These are phyloP conservation scores for Lamproptera curius DNA, from an alignment of 2,888 invertebrate species.

Conservation along the genomic window DNA sequence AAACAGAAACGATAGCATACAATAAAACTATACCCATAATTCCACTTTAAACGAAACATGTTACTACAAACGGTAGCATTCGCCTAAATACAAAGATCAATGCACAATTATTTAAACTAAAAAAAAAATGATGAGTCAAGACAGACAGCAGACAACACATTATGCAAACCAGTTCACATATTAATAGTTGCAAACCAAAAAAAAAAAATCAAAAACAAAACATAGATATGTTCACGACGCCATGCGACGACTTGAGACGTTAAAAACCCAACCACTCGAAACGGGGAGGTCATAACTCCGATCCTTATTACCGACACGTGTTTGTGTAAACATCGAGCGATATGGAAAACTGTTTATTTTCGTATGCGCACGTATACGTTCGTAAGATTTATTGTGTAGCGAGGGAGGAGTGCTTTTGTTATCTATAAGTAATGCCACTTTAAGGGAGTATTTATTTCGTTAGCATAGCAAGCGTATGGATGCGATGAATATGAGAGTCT, in stretches of 20 bases:
- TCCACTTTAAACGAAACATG: no score
- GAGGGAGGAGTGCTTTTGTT: background rate
- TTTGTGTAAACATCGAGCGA: conserved; percentile 8
- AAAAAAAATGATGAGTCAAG: no score
- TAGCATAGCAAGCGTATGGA: background rate
- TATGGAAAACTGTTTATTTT: conserved; percentile 13
- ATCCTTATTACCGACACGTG: conserved; percentile 7
- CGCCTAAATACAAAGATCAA: no score
- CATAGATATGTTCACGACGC: no score
- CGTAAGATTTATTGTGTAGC: conserved; percentile 7
- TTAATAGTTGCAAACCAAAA: no score
- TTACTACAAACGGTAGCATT: no score
- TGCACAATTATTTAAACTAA: no score
- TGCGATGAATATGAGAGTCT: no score
- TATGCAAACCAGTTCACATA: background rate
- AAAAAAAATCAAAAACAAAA: no score
- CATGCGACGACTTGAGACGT: conserved; percentile 5
- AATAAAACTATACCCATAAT: no score
- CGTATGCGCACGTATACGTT: background rate
- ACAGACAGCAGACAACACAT: no score
- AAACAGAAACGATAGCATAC: no score
- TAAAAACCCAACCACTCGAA: conserved; percentile 16
- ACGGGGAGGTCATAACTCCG: background rate
- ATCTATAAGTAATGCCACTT: conserved; percentile 7
- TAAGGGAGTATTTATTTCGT: background rate